These are phyloP conservation scores for Oreochromis aureus DNA, from an alignment of 2,113 vertebrate species.

Conservation along the genomic window DNA sequence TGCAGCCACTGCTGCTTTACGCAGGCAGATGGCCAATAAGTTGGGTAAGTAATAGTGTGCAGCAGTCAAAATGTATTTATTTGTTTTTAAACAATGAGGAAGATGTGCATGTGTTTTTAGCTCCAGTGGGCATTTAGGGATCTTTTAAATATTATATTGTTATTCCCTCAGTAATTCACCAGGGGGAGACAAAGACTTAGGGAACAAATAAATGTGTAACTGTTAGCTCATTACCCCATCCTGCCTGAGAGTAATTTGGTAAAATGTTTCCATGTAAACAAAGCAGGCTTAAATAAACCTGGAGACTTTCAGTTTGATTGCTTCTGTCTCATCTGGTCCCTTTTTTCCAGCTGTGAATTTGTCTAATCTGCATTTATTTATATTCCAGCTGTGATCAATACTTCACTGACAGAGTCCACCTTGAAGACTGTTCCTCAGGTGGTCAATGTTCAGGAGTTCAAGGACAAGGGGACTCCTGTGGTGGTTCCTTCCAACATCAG, in stretches of 20 bases:
- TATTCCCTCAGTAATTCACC: conserved; percentile 9
- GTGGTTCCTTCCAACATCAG: conserved; percentile 68
- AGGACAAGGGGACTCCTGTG: conserved; percentile 59
- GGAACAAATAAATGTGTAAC: neutral
- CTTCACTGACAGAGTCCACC: conserved; percentile 83
- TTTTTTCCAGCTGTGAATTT: neutral
- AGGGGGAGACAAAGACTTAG: conserved; percentile 55
- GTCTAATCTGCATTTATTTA: neutral
- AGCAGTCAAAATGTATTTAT: neutral
- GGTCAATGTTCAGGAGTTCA: conserved; percentile 87
- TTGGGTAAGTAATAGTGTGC: conserved; percentile 70
- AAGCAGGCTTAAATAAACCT: neutral
- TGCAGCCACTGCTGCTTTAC: conserved; percentile 84
- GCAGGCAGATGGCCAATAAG: conserved; percentile 87
- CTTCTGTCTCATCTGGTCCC: neutral
- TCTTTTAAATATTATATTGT: neutral
- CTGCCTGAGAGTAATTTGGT: neutral
- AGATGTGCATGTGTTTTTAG: neutral
- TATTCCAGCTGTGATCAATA: conserved; percentile 62
- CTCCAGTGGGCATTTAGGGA: neutral
- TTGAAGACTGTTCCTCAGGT: conserved; percentile 89
- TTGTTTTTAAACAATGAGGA: neutral
- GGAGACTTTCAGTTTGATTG: neutral
- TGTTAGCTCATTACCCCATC: neutral
- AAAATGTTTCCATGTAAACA: neutral